Evolutionary conservation across 2,797 vertebrate genomes (phyloP).

Genomic region (Zalophus californianus): DNA sequence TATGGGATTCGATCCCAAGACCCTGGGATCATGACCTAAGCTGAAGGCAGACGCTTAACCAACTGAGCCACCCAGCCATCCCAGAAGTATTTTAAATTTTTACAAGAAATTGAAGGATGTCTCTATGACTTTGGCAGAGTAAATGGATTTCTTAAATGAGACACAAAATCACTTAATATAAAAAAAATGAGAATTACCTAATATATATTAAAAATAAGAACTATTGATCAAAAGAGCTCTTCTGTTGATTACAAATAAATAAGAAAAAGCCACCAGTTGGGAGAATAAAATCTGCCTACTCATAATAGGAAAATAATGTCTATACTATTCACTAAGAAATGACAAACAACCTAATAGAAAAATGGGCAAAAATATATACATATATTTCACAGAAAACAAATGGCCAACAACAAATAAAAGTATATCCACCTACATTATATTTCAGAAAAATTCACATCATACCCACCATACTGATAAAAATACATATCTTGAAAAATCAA

Average conservation of each 20-base stretch:
- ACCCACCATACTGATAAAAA: background rate
- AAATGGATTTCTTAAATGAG: background rate
- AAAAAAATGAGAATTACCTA: background rate
- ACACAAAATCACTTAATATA: background rate
- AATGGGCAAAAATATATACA: background rate
- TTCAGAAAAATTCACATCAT: background rate
- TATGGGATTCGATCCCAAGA: background rate
- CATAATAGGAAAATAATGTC: conserved; percentile 15
- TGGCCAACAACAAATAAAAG: background rate
- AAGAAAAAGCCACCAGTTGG: background rate
- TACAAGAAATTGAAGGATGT: background rate
- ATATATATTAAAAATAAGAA: conserved; percentile 30
- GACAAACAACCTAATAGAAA: background rate
- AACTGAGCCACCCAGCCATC: background rate
- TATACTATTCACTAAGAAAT: conserved; percentile 16
- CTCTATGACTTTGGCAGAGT: background rate
- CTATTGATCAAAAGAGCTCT: background rate
- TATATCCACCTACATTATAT: background rate
- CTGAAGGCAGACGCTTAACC: background rate
- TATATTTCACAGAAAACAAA: conserved; percentile 28
- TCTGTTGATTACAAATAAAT: conserved; percentile 1
- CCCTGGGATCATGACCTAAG: background rate
- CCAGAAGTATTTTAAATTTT: background rate
- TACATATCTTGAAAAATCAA: conserved; percentile 17
- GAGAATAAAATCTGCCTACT: background rate